Evolutionary conservation across 2,797 vertebrate genomes (phyloP), one percentile per base, ranked within the genome.

Genomic region (Sternotherus odoratus): DNA sequence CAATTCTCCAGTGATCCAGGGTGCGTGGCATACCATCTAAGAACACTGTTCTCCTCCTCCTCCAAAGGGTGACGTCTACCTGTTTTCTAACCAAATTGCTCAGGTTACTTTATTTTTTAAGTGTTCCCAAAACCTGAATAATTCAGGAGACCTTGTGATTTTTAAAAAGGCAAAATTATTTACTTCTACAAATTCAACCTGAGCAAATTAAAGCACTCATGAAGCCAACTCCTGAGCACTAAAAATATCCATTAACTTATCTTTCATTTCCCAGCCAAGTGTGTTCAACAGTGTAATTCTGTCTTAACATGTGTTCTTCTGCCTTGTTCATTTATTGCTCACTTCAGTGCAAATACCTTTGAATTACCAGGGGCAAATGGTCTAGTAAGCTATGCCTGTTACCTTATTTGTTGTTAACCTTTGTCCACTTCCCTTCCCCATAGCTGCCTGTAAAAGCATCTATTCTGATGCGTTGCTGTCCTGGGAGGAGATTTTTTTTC

Each of bases 161-260:
- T 60, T 83, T 50, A 28, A 48, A 77, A 93, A 93, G 89, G 84
- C 81, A 75, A 72, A 94, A 94, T 92, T 78, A 78, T 87, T 94
- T 95, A 30, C 87, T 81, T 79, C 57, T 93, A 90, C 79, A 78
- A 95, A 93, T 83, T 85, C 80, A 91, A 93, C 93, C 79, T 77
- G 91, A 95, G 83, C 86, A 92, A 92, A 94, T 84, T 84, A 86
- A 91, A 56, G 43, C 86, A 33, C 75, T 60, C n/a, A 74, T 69
- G 85, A 80, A 93, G 94, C 78, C 74, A 43, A 79, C 53, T 72
- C 92, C 60, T 75, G 57, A 94, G 75, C 50, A 28, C 7, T 28
- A 50, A 72, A 1, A 50, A 11, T 26, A 66, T 39, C 12, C 30
- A 72, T 77, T 87, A 50, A 77, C 56, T 87, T 50, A 36, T 19